Evolutionary conservation across 2,797 vertebrate species (phyloP).

Genomic region (Oryzias dopingdopingensis): DNA sequence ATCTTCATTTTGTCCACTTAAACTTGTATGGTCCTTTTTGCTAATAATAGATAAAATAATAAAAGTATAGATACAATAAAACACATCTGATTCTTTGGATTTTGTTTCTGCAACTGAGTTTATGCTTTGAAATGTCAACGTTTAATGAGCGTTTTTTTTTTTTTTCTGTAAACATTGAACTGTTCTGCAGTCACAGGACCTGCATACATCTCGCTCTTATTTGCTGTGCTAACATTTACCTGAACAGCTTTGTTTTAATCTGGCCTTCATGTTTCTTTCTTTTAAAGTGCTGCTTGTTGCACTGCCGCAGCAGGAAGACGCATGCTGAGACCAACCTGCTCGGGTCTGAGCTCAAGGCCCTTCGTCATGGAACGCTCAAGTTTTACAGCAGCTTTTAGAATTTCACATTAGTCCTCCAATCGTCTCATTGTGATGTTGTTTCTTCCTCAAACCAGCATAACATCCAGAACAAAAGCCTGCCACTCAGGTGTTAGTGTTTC

Average conservation of each 20-base stretch:
- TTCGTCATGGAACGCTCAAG: slow-evolving; percentile 9
- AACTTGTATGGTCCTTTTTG: too few species aligned
- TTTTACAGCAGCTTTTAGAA: slow-evolving; percentile 46
- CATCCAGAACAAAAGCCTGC: slow-evolving; percentile 37
- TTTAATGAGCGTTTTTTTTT: not conserved
- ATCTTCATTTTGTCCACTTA: too few species aligned
- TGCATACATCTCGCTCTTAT: too few species aligned
- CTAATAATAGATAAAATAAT: too few species aligned
- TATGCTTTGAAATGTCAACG: not conserved
- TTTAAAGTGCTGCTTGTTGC: too few species aligned
- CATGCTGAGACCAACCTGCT: too few species aligned
- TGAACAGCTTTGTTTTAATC: too few species aligned
- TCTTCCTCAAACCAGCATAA: slow-evolving; percentile 27
- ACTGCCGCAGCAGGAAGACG: too few species aligned
- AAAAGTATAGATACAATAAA: too few species aligned
- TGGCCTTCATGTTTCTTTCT: too few species aligned
- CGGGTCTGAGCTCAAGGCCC: not conserved
- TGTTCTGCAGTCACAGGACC: slow-evolving; percentile 2
- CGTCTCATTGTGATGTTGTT: slow-evolving; percentile 51
- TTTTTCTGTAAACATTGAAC: not conserved
- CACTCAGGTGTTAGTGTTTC: slow-evolving; percentile 25
- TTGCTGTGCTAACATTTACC: too few species aligned
- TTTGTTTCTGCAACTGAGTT: slow-evolving; percentile 7
- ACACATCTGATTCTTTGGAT: too few species aligned
- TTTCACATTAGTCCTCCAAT: slow-evolving; percentile 59